Conservation (phyloP, 1,140 invertebrate species). For the Brachionus angularis region DNA sequence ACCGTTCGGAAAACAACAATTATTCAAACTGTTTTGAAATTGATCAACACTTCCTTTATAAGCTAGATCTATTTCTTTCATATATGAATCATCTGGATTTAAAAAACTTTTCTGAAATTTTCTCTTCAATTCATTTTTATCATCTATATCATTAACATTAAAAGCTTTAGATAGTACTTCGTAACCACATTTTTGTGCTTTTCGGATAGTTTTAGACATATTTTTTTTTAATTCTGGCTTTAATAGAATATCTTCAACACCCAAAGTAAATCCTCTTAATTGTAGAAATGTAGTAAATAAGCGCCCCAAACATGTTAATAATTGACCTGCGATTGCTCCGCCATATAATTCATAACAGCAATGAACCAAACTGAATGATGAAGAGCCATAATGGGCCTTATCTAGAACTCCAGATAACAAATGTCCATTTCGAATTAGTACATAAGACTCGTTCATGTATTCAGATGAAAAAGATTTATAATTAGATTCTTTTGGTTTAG, state of each 20-base stretch:
- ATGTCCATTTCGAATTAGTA: conserved; percentile 82
- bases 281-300: conserved; percentile 86
- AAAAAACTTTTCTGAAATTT: conserved; percentile 69
- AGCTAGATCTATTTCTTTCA: conserved; percentile 73
- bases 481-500: not conserved
- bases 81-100: conserved; percentile 68
- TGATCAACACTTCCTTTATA: conserved; percentile 78
- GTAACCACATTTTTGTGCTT: conserved; percentile 64
- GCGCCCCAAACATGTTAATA: conserved; percentile 83
- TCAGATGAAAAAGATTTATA: not conserved
- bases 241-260: conserved; percentile 76
- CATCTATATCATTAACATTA: conserved; percentile 63
- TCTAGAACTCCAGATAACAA: conserved; percentile 88
- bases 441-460: conserved; percentile 77
- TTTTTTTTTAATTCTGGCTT: conserved; percentile 61
- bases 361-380: conserved; percentile 85
- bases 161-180: conserved; percentile 64
- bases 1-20: conserved; percentile 73
- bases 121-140: conserved; percentile 49
- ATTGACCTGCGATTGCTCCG: conserved; percentile 69
- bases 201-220: conserved; percentile 63
- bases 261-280: conserved; percentile 83
- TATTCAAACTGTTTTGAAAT: conserved; percentile 84
- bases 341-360: conserved; percentile 92
- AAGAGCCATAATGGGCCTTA: conserved; percentile 91